A percentile compares a stretch with the other conserved stretches of the same genome.
Evolutionary conservation across 2,888 invertebrate species (phyloP).

Genomic region (Caenorhabditis angaria): DNA sequence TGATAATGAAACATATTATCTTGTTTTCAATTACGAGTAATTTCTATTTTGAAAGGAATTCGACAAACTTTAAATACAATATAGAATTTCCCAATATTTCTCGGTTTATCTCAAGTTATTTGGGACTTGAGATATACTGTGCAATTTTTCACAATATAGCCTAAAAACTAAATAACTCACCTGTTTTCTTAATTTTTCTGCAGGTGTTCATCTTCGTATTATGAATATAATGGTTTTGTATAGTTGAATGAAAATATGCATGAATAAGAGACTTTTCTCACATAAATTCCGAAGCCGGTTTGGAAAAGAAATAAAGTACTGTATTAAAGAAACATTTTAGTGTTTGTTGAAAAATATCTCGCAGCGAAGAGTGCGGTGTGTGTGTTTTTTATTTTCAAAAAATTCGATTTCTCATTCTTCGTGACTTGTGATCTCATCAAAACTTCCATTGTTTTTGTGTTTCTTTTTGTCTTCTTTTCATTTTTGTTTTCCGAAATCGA

Average conservation of each 20-base stretch:
- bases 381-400: not conserved
- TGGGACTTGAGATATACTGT: too few relatives aligned
- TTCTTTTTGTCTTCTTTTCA: not conserved
- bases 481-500: not conserved
- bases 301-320: not conserved
- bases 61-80: too few relatives aligned
- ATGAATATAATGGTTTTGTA: not conserved
- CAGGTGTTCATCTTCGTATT: not conserved
- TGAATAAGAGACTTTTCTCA: too few relatives aligned
- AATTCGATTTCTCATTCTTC: not conserved
- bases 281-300: constrained; percentile 5
- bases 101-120: too few relatives aligned
- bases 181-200: not conserved
- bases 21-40: too few relatives aligned
- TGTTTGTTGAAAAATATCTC: not conserved
- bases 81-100: too few relatives aligned
- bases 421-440: constrained; percentile 8
- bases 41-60: too few relatives aligned
- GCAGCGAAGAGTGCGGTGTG: not conserved
- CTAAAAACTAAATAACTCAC: not conserved
- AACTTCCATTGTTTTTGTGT: not conserved
- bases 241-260: not conserved
- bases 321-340: not conserved
- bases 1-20: too few relatives aligned
- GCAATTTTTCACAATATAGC: too few relatives aligned